Base-by-base conservation (phyloP, 1,140 invertebrate genomes). In the Drosophila repleta region DNA sequence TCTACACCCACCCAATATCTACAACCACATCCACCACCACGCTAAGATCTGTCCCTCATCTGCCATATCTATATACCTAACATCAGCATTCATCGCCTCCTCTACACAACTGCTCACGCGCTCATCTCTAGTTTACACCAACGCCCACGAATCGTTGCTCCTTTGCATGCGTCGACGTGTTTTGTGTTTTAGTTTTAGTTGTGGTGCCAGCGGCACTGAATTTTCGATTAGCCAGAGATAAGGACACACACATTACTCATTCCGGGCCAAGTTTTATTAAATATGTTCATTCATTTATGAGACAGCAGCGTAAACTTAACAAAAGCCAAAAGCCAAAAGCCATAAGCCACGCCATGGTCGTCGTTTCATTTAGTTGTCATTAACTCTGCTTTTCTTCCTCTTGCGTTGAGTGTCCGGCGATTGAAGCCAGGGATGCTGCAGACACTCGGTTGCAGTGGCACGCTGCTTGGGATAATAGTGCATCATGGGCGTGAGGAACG, bases 401-500 rank as follows among this genome's bases (percentile, higher is more conserved):
- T 24, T 24, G 2, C 4, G 24, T 24, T 24, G 2, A 24, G 24
- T 24, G 2, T 24, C 24, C 4, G 24, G 24, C 24, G 4, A 24
- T 4, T 24, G 24, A 24, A 99, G 93, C 97, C 97, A 99, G 7
- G 96, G 95, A 93, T 99, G 97, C 90, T 96, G 94, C 78, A 99
- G 94, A 93, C 97, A 98, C 88, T 98, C 94, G 45, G 95, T 95
- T 62, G 98, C 98, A 21, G 97, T 98, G 35, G 97, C 97, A 83
- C 98, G 94, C 76, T 94, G 94, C 72, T 94, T 94, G 13, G 97
- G 97, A 93, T 99, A 97, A 93, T 97, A 98, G 72, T 96, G 95
- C 73, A 99, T 93, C 98, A 99, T 99, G 41, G 97, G 97, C 74
- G 95, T 94, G 67, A 99, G 94, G 92, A 99, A 99, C 83, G 96